Percentiles rank a stretch among this genome's conserved stretches.
These are phyloP conservation scores for Calephelis nemesis DNA, from an alignment of 1,140 invertebrate species.

Conservation along the genomic window DNA sequence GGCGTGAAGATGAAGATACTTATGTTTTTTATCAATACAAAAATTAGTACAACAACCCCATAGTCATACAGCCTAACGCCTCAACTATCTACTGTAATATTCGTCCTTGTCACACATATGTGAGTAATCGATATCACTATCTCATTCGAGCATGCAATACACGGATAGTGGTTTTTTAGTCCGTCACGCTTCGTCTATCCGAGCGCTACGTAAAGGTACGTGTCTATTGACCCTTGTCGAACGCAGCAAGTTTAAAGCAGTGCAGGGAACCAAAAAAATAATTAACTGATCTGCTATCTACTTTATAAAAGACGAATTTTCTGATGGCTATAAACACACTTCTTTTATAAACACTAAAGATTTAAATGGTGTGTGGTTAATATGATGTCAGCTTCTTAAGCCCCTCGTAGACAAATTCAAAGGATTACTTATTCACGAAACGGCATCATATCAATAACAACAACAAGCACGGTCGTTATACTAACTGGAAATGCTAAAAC, in stretches of 20 bases:
- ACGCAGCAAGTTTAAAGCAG: background rate
- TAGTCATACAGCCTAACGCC: background rate
- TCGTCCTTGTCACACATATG: background rate
- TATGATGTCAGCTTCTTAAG: too few species aligned
- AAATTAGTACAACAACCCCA: background rate
- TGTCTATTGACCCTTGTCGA: background rate
- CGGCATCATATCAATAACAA: too few species aligned
- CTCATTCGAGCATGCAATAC: background rate
- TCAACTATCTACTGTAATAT: background rate
- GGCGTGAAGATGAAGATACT: background rate
- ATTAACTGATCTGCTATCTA: too few species aligned
- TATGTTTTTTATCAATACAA: background rate
- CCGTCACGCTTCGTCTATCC: conserved; percentile 8
- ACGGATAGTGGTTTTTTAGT: conserved; percentile 18
- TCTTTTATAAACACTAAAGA: too few species aligned
- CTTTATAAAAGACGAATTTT: too few species aligned
- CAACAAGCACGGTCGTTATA: too few species aligned
- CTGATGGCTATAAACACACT: too few species aligned
- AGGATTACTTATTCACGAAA: too few species aligned
- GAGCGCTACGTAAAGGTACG: conserved; percentile 6
- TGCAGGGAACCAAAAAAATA: too few species aligned
- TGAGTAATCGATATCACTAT: conserved; percentile 2
- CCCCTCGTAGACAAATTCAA: too few species aligned
- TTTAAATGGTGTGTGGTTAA: too few species aligned
- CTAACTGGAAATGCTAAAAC: too few species aligned